Conservation (phyloP, 1,140 invertebrate genomes). For the Ganaspis sp. region DNA sequence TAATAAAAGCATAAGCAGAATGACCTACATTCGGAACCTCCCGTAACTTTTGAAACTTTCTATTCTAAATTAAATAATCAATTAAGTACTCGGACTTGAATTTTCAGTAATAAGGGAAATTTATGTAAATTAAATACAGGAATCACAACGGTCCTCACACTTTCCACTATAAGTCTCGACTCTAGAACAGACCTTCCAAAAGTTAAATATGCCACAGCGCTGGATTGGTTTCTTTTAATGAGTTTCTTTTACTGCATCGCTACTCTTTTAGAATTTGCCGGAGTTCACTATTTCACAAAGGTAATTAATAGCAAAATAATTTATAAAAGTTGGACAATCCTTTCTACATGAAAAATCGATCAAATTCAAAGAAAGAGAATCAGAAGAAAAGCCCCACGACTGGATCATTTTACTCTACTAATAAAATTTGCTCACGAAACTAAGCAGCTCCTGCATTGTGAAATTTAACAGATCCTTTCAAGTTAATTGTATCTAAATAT, state of each 20-base stretch:
- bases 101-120: slow-evolving; percentile 6
- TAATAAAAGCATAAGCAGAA: not conserved
- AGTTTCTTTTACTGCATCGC: slow-evolving; percentile 96
- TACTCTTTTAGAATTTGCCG: slow-evolving; percentile 93
- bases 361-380: not conserved
- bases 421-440: too few species aligned
- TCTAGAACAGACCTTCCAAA: slow-evolving; percentile 93
- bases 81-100: slow-evolving; percentile 14
- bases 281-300: slow-evolving; percentile 96
- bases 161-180: slow-evolving; percentile 94
- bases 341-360: too few species aligned
- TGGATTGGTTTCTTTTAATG: slow-evolving; percentile 95
- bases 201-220: slow-evolving; percentile 92
- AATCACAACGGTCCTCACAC: slow-evolving; percentile 93
- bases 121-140: slow-evolving; percentile 76
- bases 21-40: not conserved
- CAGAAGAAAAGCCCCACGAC: too few species aligned
- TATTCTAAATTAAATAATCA: slow-evolving; percentile 8
- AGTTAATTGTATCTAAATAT: too few species aligned
- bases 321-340: not conserved
- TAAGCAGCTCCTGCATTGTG: too few species aligned
- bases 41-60: not conserved
- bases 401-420: too few species aligned
- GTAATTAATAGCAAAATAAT: slow-evolving; percentile 66
- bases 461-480: too few species aligned